Conservation (phyloP, 2,797 vertebrate species). For the Sebastolobus alascanus region DNA sequence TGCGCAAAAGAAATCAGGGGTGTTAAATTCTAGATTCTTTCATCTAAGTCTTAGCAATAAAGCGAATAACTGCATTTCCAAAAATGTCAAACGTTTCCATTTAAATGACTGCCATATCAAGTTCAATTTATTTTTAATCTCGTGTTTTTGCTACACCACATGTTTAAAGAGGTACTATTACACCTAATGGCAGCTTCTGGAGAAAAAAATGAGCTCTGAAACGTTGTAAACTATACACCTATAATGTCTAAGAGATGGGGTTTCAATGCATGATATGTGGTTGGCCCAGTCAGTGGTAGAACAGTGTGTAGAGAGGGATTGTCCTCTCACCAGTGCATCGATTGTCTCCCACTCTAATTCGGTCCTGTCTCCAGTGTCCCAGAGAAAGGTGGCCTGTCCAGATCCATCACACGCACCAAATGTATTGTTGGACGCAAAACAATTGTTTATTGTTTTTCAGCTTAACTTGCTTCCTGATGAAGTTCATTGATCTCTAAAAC, state of each 20-base stretch:
- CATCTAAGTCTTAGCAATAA: not conserved
- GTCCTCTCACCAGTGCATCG: slow-evolving; percentile 64
- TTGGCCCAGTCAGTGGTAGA: slow-evolving; percentile 33
- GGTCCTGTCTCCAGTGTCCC: slow-evolving; percentile 62
- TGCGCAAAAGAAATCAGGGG: too few relatives aligned
- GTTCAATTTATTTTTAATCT: slow-evolving; percentile 11
- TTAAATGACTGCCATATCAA: not conserved
- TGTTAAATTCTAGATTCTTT: not conserved
- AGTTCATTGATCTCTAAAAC: slow-evolving; percentile 77
- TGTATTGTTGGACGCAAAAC: slow-evolving; percentile 61
- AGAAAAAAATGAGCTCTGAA: slow-evolving; percentile 14
- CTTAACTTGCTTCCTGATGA: slow-evolving; percentile 76
- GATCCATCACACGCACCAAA: slow-evolving; percentile 70
- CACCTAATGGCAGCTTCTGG: slow-evolving; percentile 39
- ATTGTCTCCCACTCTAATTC: slow-evolving; percentile 70
- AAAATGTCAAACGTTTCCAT: not conserved
- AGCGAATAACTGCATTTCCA: not conserved
- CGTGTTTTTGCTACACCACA: slow-evolving; percentile 28
- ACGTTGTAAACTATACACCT: slow-evolving; percentile 38
- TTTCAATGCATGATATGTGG: slow-evolving; percentile 53
- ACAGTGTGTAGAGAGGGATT: slow-evolving; percentile 50
- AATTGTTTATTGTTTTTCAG: slow-evolving; percentile 79
- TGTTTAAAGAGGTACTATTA: slow-evolving; percentile 25
- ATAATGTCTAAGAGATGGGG: slow-evolving; percentile 44
- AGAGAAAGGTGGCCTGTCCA: slow-evolving; percentile 53